These are phyloP conservation scores for Rhinoraja longicauda DNA, from an alignment of 2,797 vertebrate genomes.

Conservation along the genomic window DNA sequence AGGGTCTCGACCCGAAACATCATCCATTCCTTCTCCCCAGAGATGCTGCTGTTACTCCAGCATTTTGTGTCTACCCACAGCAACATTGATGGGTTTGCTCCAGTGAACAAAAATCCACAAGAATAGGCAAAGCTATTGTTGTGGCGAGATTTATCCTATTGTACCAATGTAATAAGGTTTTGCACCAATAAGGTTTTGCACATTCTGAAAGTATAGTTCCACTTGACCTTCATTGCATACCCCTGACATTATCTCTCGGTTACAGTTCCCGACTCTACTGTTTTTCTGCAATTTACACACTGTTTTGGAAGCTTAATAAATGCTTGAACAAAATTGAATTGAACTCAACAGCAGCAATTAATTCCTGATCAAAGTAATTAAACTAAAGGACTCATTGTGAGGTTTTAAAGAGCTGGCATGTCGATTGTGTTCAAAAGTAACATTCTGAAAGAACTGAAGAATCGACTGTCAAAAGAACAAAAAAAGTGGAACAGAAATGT, in stretches of 20 bases:
- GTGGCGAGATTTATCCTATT: neutral
- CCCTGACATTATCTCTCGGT: neutral
- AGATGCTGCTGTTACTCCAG: too few species aligned
- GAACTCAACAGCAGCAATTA: neutral
- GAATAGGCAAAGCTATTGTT: neutral
- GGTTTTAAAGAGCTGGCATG: neutral
- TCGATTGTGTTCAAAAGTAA: neutral
- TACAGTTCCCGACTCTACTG: neutral
- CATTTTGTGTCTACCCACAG: too few species aligned
- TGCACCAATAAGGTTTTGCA: neutral
- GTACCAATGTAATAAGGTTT: too few species aligned
- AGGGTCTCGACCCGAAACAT: too few species aligned
- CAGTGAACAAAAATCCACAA: neutral
- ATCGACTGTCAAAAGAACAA: neutral
- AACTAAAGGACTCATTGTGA: neutral
- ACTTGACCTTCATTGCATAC: neutral
- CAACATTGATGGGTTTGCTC: neutral
- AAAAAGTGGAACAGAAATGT: neutral
- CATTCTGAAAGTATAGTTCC: neutral
- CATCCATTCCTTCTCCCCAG: too few species aligned
- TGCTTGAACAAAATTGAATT: conserved; percentile 14
- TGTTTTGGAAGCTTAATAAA: conserved; percentile 6
- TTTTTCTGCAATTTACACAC: neutral
- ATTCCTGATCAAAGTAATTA: conserved; percentile 7
- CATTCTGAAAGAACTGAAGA: neutral